phyloP scores from a whole-genome alignment of 2,888 invertebrate genomes.

The Autographa pulchrina region DNA sequence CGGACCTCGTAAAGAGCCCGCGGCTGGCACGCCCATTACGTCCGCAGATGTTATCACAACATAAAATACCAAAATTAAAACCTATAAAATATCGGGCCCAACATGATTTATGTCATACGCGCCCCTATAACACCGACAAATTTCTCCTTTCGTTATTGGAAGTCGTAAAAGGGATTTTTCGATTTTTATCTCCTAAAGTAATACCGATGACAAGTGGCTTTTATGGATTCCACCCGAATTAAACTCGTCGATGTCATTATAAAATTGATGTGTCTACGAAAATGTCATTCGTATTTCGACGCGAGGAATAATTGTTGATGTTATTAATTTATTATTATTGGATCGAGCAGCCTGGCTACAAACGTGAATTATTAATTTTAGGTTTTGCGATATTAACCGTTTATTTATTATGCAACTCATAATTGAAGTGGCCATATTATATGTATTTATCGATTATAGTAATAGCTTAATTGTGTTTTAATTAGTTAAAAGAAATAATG shows the following conservation, averaged over 20 bases:
- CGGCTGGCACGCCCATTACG: conserved; percentile 74
- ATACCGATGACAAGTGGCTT: conserved; percentile 53
- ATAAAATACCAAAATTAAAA: conserved; percentile 86
- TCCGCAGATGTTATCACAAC: conserved; percentile 84
- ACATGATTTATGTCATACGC: conserved; percentile 79
- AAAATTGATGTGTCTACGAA: conserved; percentile 22
- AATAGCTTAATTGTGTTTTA: too few relatives aligned
- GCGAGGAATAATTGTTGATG: conserved; percentile 2
- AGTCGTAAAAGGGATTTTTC: conserved; percentile 70
- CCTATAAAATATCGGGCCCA: conserved; percentile 81
- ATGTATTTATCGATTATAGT: too few relatives aligned
- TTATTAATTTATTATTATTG: neutral
- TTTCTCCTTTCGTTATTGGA: conserved; percentile 72
- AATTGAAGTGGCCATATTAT: neutral
- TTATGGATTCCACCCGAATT: conserved; percentile 52
- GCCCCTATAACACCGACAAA: conserved; percentile 70
- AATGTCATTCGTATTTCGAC: conserved; percentile 1
- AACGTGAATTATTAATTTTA: neutral
- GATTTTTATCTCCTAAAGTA: conserved; percentile 58
- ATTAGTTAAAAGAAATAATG: too few relatives aligned
- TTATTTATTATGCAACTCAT: neutral
- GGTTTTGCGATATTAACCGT: neutral
- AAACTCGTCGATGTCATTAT: conserved; percentile 39
- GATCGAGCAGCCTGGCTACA: neutral
- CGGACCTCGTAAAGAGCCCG: conserved; percentile 74